Evolutionary conservation across 2,113 vertebrate genomes (phyloP).

Genomic region (Tyrannus savana): DNA sequence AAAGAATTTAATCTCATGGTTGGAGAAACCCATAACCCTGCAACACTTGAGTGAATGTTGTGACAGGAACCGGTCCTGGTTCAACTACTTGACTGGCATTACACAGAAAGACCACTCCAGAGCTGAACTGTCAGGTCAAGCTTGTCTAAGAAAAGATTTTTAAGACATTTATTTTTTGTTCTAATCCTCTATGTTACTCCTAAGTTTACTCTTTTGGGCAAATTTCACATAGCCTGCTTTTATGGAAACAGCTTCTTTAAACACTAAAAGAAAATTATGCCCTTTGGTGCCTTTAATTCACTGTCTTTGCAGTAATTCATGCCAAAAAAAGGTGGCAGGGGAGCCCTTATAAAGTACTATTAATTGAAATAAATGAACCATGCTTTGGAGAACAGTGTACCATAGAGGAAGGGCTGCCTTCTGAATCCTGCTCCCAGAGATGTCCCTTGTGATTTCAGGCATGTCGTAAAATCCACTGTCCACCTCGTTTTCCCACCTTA

Average conservation of each 20-base stretch:
- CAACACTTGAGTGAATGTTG: neutral
- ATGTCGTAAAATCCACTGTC: conserved; percentile 40
- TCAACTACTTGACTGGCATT: neutral
- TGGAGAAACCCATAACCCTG: neutral
- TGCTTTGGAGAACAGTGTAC: conserved; percentile 4
- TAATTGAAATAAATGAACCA: conserved; percentile 65
- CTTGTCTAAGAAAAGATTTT: neutral
- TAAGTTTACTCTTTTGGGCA: neutral
- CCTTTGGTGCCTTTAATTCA: conserved; percentile 50
- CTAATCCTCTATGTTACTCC: neutral
- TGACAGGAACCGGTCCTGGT: neutral
- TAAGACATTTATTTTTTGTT: neutral
- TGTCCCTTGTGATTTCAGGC: conserved; percentile 22
- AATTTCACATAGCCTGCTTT: neutral
- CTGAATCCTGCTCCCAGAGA: neutral
- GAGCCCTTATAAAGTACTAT: conserved; percentile 32
- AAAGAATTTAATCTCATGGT: neutral
- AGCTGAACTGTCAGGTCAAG: neutral
- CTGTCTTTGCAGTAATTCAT: conserved; percentile 12
- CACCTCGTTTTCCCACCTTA: conserved; percentile 36
- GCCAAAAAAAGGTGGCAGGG: conserved; percentile 6
- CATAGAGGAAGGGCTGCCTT: conserved; percentile 37
- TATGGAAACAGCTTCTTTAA: conserved; percentile 33
- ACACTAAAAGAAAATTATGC: conserved; percentile 4
- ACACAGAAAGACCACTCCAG: neutral